Conservation (phyloP, 2,797 vertebrate genomes). For the Semotilus atromaculatus region DNA sequence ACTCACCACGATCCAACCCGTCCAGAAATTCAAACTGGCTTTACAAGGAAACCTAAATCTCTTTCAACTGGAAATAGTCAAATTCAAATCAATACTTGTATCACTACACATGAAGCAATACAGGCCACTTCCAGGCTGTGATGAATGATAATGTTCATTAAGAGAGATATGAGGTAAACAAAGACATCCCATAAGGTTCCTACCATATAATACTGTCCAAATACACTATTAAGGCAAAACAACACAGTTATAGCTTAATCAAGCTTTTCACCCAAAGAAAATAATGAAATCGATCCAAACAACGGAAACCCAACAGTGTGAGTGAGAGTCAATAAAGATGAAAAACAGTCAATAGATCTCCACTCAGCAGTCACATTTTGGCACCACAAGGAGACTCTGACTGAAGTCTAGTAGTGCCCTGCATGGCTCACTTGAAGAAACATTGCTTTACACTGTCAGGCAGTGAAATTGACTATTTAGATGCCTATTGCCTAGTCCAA, state of each 20-base stretch:
- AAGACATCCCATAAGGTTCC: background rate
- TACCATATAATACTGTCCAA: background rate
- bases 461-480: background rate
- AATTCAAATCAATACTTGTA: background rate
- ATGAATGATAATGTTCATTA: slow-evolving; percentile 8
- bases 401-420: background rate
- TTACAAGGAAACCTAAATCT: background rate
- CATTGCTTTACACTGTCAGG: background rate
- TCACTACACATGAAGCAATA: background rate
- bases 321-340: slow-evolving; percentile 28
- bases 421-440: background rate
- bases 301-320: background rate
- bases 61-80: background rate
- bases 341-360: slow-evolving; percentile 6
- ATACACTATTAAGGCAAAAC: background rate
- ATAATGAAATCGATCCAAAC: slow-evolving; percentile 3
- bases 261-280: slow-evolving; percentile 3
- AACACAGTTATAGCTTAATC: background rate
- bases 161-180: slow-evolving; percentile 19
- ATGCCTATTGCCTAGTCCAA: background rate
- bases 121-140: background rate
- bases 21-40: background rate
- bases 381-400: background rate
- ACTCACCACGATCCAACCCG: background rate
- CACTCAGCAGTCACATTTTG: background rate